Base-by-base conservation (phyloP, 2,113 vertebrate species). In the Eupsittula cactorum region DNA sequence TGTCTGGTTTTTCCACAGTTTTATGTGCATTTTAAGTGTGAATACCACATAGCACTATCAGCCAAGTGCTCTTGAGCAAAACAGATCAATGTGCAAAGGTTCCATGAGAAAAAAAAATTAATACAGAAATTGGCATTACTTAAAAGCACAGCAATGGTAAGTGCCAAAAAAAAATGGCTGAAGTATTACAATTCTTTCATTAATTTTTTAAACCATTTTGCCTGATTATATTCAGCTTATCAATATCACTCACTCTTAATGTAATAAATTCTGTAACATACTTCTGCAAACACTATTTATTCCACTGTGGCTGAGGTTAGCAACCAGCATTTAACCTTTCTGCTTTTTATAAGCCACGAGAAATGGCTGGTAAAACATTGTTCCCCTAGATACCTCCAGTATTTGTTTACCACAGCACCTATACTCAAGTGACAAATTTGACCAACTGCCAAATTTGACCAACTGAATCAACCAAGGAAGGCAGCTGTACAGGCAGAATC, bases 11-110 rank as follows among this genome's bases (percentile, higher is more conserved):
- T 81, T 70, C 74, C 62, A 65, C 8, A 9, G 35, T 79, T 86
- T 82, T n/a, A 63, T 1, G 1, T 50, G 11, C 6, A 33, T 88
- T 86, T 77, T 74, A 82, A 74, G 28, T 1, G 1, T 0, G 0
- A 74, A 46, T 13, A 47, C 29, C 39, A 75, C 23, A 29, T 4
- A 88, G 29, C 39, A 37, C 42, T 60, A 80, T 16, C 15, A 77
- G 79, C 18, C 85, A 95, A 75, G 11, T 52, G 29, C 13, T 92
- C 64, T 47, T 83, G 37, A 75, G 49, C 42, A 81, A 75, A 88
- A 80, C 7, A 70, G 46, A 80, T 60, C 53, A 33, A 88, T 35
- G 28, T 81, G 33, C 71, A 86, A 59, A 16, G 29, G 25, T 39
- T 86, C 39, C 52, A 94, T 63, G 10, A 60, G 8, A 31, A 8